A percentile compares a stretch with the other conserved stretches of the same genome.
These are phyloP conservation scores for Champsocephalus gunnari DNA, from an alignment of 2,797 vertebrate species.

Conservation along the genomic window DNA sequence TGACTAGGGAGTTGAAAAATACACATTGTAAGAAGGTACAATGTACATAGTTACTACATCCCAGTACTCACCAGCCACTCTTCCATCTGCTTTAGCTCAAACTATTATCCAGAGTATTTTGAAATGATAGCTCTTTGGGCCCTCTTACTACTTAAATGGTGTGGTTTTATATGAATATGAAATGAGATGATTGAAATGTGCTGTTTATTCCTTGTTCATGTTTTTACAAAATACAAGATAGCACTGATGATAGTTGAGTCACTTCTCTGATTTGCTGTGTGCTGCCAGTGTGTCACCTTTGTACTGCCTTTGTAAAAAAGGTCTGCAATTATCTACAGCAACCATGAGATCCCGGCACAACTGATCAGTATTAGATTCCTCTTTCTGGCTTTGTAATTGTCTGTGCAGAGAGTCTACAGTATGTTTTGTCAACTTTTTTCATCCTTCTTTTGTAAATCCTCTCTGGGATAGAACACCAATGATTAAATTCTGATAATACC, in stretches of 20 bases:
- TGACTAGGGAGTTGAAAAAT: no score
- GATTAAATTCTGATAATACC: no score
- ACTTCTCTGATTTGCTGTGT: background rate
- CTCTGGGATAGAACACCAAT: no score
- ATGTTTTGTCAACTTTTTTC: no score
- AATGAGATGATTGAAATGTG: conserved; percentile 20
- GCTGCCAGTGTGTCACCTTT: no score
- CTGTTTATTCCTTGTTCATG: conserved; percentile 9
- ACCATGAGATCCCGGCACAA: no score
- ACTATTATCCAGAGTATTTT: conserved; percentile 2
- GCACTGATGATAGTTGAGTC: conserved; percentile 19
- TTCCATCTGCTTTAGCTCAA: background rate
- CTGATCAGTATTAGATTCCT: no score
- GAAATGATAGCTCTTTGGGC: background rate
- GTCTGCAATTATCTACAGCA: no score
- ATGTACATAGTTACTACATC: background rate
- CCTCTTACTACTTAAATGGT: background rate
- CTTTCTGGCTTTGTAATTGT: no score
- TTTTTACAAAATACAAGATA: conserved; percentile 42
- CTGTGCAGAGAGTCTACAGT: no score
- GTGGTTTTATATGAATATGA: conserved; percentile 24
- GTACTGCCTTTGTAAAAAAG: no score
- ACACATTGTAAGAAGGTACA: conserved; percentile 82
- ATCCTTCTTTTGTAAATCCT: no score
- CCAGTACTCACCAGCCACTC: background rate